phyloP scores from a whole-genome alignment of 2,888 invertebrate species.

The Meghimatium bilineatum region DNA sequence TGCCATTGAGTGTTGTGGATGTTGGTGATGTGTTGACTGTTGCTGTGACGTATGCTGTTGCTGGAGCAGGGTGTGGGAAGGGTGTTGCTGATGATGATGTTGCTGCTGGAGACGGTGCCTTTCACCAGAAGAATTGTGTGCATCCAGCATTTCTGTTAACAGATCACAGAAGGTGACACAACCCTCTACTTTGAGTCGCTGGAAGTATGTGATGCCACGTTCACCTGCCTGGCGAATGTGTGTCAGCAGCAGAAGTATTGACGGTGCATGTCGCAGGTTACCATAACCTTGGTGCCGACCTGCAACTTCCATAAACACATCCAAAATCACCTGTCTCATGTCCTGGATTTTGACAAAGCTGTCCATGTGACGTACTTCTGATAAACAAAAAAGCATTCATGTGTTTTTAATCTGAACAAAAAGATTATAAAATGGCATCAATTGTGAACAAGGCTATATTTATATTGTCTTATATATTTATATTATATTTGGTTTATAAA shows the following conservation, averaged over 20 bases:
- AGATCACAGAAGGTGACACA: conserved; percentile 69
- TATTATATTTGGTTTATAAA: too few relatives aligned
- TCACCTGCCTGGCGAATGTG: conserved; percentile 70
- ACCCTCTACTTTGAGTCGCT: conserved; percentile 68
- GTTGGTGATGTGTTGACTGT: conserved; percentile 33
- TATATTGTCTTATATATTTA: too few relatives aligned
- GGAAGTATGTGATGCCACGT: conserved; percentile 68
- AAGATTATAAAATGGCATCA: too few relatives aligned
- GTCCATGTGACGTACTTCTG: conserved; percentile 68
- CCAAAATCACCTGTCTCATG: conserved; percentile 67
- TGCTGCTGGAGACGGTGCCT: conserved; percentile 32
- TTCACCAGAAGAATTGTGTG: conserved; percentile 57
- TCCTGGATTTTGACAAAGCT: conserved; percentile 66
- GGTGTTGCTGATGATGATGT: conserved; percentile 38
- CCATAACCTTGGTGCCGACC: conserved; percentile 70
- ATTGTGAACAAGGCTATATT: too few relatives aligned
- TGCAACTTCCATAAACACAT: conserved; percentile 67
- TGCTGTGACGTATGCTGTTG: conserved; percentile 32
- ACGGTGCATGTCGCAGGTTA: conserved; percentile 66
- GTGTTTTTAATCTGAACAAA: too few relatives aligned
- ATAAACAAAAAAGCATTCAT: conserved; percentile 35
- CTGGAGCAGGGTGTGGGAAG: conserved; percentile 1
- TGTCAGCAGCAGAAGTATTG: conserved; percentile 67
- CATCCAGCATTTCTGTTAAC: conserved; percentile 70
- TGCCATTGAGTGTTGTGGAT: conserved; percentile 29